Evolutionary conservation across 2,797 vertebrate genomes (phyloP).

Genomic region (Danio aesculapii): DNA sequence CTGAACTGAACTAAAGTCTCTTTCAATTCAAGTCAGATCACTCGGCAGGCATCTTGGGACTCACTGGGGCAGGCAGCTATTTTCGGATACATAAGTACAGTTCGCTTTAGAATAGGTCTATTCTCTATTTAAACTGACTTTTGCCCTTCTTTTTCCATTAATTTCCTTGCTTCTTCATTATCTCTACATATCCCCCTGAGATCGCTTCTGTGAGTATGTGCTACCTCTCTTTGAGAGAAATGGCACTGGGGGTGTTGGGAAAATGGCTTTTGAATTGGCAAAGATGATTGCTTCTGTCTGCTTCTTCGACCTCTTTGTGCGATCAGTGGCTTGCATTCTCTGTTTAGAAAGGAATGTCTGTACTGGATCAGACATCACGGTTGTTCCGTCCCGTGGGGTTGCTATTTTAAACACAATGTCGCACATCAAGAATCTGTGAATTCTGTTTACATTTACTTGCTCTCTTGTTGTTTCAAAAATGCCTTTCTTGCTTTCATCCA

Average conservation of each 20-base stretch:
- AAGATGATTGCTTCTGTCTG: background rate
- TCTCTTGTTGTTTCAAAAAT: background rate
- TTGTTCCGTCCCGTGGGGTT: background rate
- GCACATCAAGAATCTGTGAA: background rate
- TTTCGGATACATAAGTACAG: background rate
- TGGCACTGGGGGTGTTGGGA: background rate
- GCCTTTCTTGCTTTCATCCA: background rate
- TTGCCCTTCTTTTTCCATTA: background rate
- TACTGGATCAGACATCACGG: background rate
- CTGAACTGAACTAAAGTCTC: background rate
- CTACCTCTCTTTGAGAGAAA: background rate
- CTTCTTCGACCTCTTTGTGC: background rate
- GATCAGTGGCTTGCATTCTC: background rate
- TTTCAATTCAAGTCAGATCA: background rate
- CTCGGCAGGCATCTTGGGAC: background rate
- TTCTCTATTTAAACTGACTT: background rate
- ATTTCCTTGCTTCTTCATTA: background rate
- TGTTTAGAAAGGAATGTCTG: background rate
- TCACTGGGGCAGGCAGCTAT: background rate
- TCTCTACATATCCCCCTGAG: background rate
- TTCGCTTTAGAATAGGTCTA: background rate
- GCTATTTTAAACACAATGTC: conserved; percentile 19
- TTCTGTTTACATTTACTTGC: background rate
- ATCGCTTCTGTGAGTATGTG: background rate
- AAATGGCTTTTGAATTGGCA: conserved; percentile 20